These are phyloP conservation scores for Piprites chloris DNA, from an alignment of 2,113 vertebrate genomes.

Conservation along the genomic window DNA sequence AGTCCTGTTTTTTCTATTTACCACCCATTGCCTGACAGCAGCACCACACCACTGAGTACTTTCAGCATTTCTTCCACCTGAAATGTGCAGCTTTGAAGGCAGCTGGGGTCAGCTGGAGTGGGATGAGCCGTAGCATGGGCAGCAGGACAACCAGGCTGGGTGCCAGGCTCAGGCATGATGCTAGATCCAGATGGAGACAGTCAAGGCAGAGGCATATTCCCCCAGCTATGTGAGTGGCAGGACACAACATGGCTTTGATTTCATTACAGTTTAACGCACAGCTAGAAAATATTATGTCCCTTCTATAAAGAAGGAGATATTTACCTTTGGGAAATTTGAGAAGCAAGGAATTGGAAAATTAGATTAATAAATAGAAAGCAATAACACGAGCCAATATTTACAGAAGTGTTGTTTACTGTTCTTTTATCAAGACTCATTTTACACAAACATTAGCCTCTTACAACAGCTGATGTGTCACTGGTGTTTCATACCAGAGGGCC, in stretches of 20 bases:
- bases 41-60: not conserved
- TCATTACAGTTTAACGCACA: not conserved
- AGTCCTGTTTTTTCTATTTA: not conserved
- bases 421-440: slow-evolving; percentile 14
- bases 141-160: not conserved
- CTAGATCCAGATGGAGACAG: not conserved
- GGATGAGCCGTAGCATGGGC: not conserved
- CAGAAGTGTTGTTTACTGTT: slow-evolving; percentile 16
- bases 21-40: not conserved
- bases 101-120: not conserved
- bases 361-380: slow-evolving; percentile 37
- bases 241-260: not conserved
- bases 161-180: not conserved
- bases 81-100: not conserved
- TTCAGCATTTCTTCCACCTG: not conserved
- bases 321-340: slow-evolving; percentile 6
- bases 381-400: slow-evolving; percentile 8
- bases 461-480: not conserved
- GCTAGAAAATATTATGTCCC: not conserved
- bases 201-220: not conserved
- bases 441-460: not conserved
- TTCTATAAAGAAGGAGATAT: not conserved
- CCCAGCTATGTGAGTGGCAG: not conserved
- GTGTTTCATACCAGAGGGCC: not conserved
- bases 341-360: slow-evolving; percentile 36